phyloP scores from a whole-genome alignment of 2,888 invertebrate species.

The Nyleta sp. region DNA sequence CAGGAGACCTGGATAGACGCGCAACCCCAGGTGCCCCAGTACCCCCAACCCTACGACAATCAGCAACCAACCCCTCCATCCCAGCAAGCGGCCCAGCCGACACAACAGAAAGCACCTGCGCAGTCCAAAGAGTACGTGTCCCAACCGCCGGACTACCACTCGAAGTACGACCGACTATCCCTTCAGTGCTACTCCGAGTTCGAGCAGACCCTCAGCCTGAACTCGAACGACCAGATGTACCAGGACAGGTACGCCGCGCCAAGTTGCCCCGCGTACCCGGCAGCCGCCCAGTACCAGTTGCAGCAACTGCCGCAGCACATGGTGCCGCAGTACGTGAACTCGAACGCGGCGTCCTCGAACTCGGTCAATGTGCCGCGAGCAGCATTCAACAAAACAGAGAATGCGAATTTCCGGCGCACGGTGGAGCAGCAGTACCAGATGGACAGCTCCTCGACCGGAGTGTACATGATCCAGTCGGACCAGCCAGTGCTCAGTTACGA shows the following conservation, averaged over 20 bases:
- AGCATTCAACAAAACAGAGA: background rate
- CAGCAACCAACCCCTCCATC: background rate
- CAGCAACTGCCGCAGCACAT: conserved; percentile 73
- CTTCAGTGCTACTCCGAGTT: no score
- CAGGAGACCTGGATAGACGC: conserved; percentile 78
- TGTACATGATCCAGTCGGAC: background rate
- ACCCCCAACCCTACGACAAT: background rate
- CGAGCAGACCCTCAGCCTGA: no score
- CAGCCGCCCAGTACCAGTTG: conserved; percentile 73
- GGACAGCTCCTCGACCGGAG: background rate
- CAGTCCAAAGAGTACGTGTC: conserved; percentile 9
- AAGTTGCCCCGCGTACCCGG: conserved; percentile 72
- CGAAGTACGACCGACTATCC: no score
- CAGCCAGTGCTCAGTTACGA: background rate
- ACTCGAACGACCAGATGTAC: background rate
- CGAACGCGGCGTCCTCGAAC: conserved; percentile 63
- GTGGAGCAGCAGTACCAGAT: no score
- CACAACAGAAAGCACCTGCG: background rate
- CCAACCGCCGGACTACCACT: conserved; percentile 9
- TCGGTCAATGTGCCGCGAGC: no score
- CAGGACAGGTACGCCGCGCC: conserved; percentile 48
- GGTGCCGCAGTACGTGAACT: conserved; percentile 73
- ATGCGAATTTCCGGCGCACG: background rate
- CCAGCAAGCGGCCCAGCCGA: background rate
- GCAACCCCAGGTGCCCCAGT: conserved; percentile 66